Percentiles rank a stretch among this genome's conserved stretches.
These are phyloP conservation scores for Anabacerthia variegaticeps DNA, from an alignment of 2,797 vertebrate species.

Conservation along the genomic window DNA sequence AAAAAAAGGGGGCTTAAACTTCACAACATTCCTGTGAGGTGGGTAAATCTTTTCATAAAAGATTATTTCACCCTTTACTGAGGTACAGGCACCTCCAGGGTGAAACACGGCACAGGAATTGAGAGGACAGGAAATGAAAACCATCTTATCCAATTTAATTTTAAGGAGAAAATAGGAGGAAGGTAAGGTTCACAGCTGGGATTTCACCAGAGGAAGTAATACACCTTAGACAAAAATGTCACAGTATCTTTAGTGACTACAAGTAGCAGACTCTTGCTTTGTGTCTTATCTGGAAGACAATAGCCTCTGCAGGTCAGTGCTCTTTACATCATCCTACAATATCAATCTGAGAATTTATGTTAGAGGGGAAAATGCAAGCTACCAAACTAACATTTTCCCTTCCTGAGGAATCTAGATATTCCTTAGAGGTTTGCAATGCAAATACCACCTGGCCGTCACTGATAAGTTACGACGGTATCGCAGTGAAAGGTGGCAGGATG, in stretches of 20 bases:
- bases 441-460: background rate
- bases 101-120: slow-evolving; percentile 10
- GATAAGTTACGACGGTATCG: background rate
- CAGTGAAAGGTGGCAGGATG: background rate
- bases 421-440: background rate
- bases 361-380: background rate
- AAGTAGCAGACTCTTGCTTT: background rate
- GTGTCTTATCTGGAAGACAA: background rate
- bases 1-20: background rate
- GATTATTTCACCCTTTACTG: slow-evolving; percentile 40
- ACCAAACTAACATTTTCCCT: background rate
- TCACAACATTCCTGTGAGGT: background rate
- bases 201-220: slow-evolving; percentile 20
- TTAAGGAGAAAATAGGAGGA: slow-evolving; percentile 19
- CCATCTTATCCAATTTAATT: slow-evolving; percentile 54
- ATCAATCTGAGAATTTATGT: background rate
- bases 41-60: slow-evolving; percentile 46
- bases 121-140: slow-evolving; percentile 53
- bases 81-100: background rate
- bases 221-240: background rate
- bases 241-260: background rate
- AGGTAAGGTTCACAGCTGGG: slow-evolving; percentile 28
- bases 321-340: background rate
- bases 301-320: background rate
- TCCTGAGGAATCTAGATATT: background rate